Evolutionary conservation across 2,113 vertebrate species (phyloP), one percentile per base, ranked within the genome.

Genomic region (Xiphophorus hellerii): DNA sequence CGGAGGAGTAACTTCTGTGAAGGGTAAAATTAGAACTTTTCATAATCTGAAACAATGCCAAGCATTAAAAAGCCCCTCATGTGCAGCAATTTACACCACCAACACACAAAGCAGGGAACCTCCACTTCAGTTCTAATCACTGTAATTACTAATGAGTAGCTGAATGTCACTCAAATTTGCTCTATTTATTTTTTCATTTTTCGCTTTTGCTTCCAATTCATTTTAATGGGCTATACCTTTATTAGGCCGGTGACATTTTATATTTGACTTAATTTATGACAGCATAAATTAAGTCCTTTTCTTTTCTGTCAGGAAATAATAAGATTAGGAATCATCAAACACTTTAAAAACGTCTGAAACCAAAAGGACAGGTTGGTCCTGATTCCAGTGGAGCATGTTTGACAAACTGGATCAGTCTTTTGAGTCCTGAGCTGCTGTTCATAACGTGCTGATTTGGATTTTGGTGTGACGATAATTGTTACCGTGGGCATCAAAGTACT

Each of bases 401-500:
- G 44, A 48, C 4, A 20, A 48, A 48, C 44, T 48, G 44, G 44
- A 20, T 48, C 14, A 20, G 7, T 48, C 44, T 48, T 20, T 20
- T 48, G 44, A 6, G 44, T 48, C 17, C 17, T 48, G 44, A 48
- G 17, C 44, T 48, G 44, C 14, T 20, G 15, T 20, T 20, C 5
- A 1, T 20, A 48, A 48, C 5, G 51, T n/a, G 20, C 51, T 25
- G 51, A 58, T n/a, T 22, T 25, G 25, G 51, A 25, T n/a, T 11
- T 58, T 9, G 22, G 8, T 29, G 62, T 61, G 64, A 54, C 31
- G 51, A 39, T 12, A 25, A 25, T 25, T n/a, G 63, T 76, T 95
- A 98, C 97, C 97, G 1, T 98, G 95, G 28, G 97, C 97, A 63
- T 99, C 97, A 11, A 99, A 99, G 95, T 97, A 99, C 93, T 99